A percentile compares a stretch with the other conserved stretches of the same genome.
These are phyloP conservation scores for Corythucha ciliata DNA, from an alignment of 2,888 invertebrate species.

Conservation along the genomic window DNA sequence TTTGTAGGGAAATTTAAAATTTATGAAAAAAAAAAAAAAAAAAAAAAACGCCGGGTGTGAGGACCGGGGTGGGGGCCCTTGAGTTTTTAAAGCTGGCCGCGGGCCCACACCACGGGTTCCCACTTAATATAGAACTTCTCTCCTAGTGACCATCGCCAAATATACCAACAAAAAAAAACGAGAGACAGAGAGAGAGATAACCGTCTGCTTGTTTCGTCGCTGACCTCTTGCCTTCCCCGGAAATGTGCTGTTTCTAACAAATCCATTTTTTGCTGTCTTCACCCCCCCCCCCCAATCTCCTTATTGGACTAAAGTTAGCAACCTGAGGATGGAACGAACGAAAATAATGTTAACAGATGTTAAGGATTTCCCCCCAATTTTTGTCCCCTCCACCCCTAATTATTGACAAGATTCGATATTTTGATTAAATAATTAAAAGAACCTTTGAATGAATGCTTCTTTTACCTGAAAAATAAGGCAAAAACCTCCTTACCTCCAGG, in stretches of 20 bases:
- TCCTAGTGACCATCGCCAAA: slow-evolving; percentile 24
- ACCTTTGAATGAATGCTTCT: not conserved
- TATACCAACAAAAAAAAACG: slow-evolving; percentile 22
- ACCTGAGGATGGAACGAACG: too few species aligned
- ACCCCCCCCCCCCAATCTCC: not conserved
- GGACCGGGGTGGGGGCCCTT: slow-evolving; percentile 12
- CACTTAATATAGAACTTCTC: too few species aligned
- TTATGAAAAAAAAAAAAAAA: too few species aligned
- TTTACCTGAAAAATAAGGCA: not conserved
- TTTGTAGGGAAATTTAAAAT: too few species aligned
- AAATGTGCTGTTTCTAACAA: not conserved
- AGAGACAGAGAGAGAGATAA: too few species aligned
- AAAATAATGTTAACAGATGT: not conserved
- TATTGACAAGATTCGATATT: not conserved
- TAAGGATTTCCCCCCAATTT: not conserved
- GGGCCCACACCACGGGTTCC: too few species aligned
- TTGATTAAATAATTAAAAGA: not conserved
- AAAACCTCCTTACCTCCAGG: slow-evolving; percentile 31
- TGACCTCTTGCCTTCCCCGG: slow-evolving; percentile 9
- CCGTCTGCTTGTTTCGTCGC: too few species aligned
- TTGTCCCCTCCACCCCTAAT: not conserved
- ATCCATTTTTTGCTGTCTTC: not conserved
- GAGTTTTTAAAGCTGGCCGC: slow-evolving; percentile 16
- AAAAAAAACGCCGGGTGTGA: too few species aligned
- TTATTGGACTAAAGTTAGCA: too few species aligned